phyloP scores from a whole-genome alignment of 1,140 invertebrate species.

The Intoshia linei region DNA sequence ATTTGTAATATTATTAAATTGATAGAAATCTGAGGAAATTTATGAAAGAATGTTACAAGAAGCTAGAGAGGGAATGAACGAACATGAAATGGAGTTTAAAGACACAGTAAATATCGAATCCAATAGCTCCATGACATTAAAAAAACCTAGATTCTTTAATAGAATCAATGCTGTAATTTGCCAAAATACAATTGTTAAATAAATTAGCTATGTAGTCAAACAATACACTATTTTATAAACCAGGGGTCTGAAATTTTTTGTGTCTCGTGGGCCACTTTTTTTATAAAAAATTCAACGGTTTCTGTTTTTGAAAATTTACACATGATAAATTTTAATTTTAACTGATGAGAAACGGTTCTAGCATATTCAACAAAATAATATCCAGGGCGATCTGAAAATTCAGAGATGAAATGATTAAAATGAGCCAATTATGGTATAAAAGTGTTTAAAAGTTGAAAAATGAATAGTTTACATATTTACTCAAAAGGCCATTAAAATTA shows the following conservation, averaged over 20 bases:
- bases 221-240: not conserved
- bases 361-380: too few species aligned
- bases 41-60: constrained; percentile 32
- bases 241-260: not conserved
- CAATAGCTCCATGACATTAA: constrained; percentile 53
- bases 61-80: constrained; percentile 41
- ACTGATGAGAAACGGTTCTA: too few species aligned
- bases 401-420: too few species aligned
- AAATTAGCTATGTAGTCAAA: too few species aligned
- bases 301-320: not conserved
- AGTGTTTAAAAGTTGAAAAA: too few species aligned
- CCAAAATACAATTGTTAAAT: too few species aligned
- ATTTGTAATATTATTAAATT: too few species aligned
- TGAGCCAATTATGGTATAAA: too few species aligned
- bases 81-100: constrained; percentile 57
- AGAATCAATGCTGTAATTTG: constrained; percentile 30
- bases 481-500: too few species aligned
- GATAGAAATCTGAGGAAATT: too few species aligned
- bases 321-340: not conserved
- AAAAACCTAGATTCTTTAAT: constrained; percentile 91
- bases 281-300: not conserved
- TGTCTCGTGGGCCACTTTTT: not conserved
- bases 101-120: constrained; percentile 40
- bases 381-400: too few species aligned
- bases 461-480: too few species aligned